phyloP scores from a whole-genome alignment of 2,113 vertebrate genomes.

The Rhombomys opimus region DNA sequence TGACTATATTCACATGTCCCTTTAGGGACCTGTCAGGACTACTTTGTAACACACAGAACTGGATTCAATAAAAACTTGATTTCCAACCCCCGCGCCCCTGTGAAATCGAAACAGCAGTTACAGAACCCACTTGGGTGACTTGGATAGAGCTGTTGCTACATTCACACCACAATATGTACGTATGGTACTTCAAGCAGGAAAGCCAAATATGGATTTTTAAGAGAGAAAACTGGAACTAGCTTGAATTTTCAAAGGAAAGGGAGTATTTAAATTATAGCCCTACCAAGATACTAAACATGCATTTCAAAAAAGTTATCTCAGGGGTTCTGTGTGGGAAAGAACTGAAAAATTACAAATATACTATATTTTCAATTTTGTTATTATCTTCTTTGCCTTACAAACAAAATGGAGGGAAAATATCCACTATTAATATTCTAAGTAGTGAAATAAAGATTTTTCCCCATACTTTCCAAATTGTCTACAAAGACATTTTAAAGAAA shows the following conservation, averaged over 20 bases:
- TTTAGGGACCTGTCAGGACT: constrained; percentile 68
- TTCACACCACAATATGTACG: neutral
- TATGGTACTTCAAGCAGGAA: neutral
- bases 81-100: neutral
- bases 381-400: neutral
- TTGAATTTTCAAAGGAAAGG: neutral
- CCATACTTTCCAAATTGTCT: constrained; percentile 5
- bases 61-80: constrained; percentile 73
- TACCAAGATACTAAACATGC: neutral
- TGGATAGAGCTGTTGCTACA: neutral
- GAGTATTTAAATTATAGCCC: neutral
- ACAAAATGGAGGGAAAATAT: neutral
- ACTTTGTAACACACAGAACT: constrained; percentile 74
- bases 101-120: constrained; percentile 16
- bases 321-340: neutral
- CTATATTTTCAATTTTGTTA: constrained; percentile 6
- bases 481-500: neutral
- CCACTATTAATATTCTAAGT: neutral
- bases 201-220: neutral
- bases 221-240: neutral
- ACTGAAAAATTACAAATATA: neutral
- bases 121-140: neutral
- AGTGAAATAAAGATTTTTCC: neutral
- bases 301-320: constrained; percentile 46
- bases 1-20: constrained; percentile 76